These are phyloP conservation scores for Indicator maculatus DNA, from an alignment of 2,113 vertebrate species.

Conservation along the genomic window DNA sequence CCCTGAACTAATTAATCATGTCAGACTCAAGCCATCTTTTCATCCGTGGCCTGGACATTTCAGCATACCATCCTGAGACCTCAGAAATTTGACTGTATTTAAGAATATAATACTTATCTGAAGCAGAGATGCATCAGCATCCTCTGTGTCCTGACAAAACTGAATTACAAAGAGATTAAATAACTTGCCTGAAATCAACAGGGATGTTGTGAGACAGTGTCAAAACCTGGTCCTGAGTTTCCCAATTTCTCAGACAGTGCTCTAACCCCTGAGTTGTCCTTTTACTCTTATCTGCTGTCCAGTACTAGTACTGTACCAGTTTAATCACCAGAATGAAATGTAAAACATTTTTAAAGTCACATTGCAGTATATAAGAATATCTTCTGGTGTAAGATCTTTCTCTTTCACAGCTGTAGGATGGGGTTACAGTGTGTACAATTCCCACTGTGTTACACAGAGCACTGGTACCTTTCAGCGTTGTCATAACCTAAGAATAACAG, in stretches of 20 bases:
- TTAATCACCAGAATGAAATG: not conserved
- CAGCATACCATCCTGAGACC: not conserved
- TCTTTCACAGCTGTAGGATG: not conserved
- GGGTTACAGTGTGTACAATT: not conserved
- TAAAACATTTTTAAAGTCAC: not conserved
- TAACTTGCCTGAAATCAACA: not conserved
- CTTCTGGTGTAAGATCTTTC: not conserved
- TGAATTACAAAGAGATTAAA: not conserved
- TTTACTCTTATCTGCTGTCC: not conserved
- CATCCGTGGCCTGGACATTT: not conserved
- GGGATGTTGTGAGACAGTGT: not conserved
- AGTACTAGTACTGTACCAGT: not conserved
- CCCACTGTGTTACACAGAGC: not conserved
- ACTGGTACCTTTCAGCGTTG: not conserved
- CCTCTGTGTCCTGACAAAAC: not conserved
- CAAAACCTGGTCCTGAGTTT: not conserved
- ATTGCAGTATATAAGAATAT: not conserved
- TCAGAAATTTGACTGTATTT: not conserved
- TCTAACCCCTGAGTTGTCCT: not conserved
- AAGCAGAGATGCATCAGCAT: not conserved
- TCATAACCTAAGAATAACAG: not conserved
- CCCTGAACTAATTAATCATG: not conserved
- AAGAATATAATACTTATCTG: not conserved
- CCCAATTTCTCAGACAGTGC: not conserved
- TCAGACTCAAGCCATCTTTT: not conserved